Base-by-base conservation (phyloP, 2,797 vertebrate genomes). In the Lindbergichthys nudifrons region DNA sequence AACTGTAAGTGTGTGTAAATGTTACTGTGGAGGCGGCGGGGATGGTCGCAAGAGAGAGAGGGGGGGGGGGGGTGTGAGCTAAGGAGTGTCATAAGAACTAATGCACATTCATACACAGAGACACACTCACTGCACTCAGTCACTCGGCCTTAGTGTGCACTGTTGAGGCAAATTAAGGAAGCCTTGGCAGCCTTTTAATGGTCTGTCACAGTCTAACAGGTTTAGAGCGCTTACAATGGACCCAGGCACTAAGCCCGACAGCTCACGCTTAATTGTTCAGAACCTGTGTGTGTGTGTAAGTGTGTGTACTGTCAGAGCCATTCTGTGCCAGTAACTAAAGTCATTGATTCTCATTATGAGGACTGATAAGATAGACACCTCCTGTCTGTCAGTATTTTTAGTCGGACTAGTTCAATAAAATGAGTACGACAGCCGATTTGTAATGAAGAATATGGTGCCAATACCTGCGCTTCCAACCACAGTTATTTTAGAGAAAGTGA, bases 181-280 rank as follows among this genome's bases (percentile, higher is more conserved):
- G 83, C 73, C 82, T 85, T 92, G 91, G 93, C 92, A 91, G 92
- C 92, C 89, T 90, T 93, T 96, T 95, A 95, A 95, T 94, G 88
- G 93, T 89, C 92, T 94, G 95, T 95, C 93, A 95, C 89, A 93
- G 89, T 93, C 54, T 77, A 96, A 93, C 90, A 90, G 93, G 93
- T 95, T 93, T 93, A 92, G 91, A 95, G 94, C 88, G 58, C 57
- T 91, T 92, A 95, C 92, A 95, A 92, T 93, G 92, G 95, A 91
- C 87, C 88, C 89, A 83, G 80, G 90, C 91, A 91, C 94, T 92
- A 91, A 92, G 85, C 93, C 90, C 89, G 90, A 90, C 89, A 91
- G 94, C 94, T 94, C 87, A 3, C 83, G 88, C 93, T 93, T 95
- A 95, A 95, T 92, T 91, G 93, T 94, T 94, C 93, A 90, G 89